Conservation (phyloP, 2,113 vertebrate species). For the Lasiurus borealis region DNA sequence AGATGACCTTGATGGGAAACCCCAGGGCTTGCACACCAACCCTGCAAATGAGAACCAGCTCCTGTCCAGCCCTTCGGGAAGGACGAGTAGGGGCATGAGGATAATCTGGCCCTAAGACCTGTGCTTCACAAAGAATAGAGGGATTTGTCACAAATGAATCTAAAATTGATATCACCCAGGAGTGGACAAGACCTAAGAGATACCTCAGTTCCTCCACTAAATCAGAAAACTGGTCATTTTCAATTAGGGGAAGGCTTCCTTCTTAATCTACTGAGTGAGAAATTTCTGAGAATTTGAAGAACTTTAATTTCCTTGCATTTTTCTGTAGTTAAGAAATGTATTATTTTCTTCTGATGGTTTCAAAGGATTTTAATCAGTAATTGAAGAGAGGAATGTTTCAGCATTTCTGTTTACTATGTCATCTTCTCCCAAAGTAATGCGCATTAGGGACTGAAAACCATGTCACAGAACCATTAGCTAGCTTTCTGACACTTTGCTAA, state of each 20-base stretch:
- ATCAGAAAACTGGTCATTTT: background rate
- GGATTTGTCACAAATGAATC: background rate
- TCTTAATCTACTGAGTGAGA: accelerated
- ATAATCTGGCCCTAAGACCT: accelerated
- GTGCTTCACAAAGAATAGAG: background rate
- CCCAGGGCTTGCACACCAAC: background rate
- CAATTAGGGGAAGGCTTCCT: background rate
- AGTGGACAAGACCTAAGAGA: background rate
- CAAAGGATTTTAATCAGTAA: background rate
- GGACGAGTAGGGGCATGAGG: accelerated
- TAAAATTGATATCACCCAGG: accelerated
- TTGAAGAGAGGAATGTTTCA: background rate
- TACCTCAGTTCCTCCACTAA: background rate
- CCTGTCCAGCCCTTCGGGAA: no score
- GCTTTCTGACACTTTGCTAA: accelerated
- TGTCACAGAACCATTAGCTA: accelerated
- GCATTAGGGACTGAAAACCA: accelerated
- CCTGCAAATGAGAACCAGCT: background rate
- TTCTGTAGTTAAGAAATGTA: background rate
- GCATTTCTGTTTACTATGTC: background rate
- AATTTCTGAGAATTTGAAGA: background rate
- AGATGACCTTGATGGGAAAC: accelerated
- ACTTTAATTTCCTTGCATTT: background rate
- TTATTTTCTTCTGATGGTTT: background rate
- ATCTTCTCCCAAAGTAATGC: background rate